Conservation (phyloP, 2,888 invertebrate species). For the Aricia artaxerxes region DNA sequence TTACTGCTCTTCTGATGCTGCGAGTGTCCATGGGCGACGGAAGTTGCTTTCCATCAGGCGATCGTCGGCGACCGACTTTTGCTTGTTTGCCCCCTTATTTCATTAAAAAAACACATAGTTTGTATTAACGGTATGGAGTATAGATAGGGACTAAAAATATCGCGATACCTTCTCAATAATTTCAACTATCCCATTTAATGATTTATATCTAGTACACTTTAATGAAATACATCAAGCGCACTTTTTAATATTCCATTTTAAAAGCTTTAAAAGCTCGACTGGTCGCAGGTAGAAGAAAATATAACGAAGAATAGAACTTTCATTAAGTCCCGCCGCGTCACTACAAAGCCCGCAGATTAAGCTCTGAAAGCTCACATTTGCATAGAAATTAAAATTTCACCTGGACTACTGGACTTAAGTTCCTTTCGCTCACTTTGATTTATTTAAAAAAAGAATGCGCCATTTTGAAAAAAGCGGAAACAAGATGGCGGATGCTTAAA, state of each 20-base stretch:
- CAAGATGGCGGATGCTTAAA: constrained; percentile 3
- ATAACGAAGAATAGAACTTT: constrained; percentile 53
- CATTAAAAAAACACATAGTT: too few relatives aligned
- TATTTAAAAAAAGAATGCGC: constrained; percentile 35
- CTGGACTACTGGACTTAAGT: constrained; percentile 73
- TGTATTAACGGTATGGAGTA: too few relatives aligned
- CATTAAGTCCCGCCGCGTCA: constrained; percentile 68
- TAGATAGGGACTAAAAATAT: too few relatives aligned
- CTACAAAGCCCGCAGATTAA: constrained; percentile 73
- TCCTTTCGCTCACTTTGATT: constrained; percentile 51
- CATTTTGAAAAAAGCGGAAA: not conserved
- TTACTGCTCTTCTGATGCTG: too few relatives aligned
- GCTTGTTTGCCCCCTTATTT: too few relatives aligned
- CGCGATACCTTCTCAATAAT: too few relatives aligned
- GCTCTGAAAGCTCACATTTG: constrained; percentile 73
- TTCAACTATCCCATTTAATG: too few relatives aligned
- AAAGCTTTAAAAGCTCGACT: not conserved
- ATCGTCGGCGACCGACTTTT: too few relatives aligned
- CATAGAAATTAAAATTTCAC: constrained; percentile 80
- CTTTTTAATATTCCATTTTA: not conserved
- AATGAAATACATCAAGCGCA: not conserved
- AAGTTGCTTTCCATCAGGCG: too few relatives aligned
- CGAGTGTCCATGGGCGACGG: too few relatives aligned
- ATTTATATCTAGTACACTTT: too few relatives aligned
- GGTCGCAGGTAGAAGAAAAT: constrained; percentile 10